A percentile compares a stretch with the other conserved stretches of the same genome.
These are phyloP conservation scores for Marasmarcha lunaedactyla DNA, from an alignment of 2,888 invertebrate species.

Conservation along the genomic window DNA sequence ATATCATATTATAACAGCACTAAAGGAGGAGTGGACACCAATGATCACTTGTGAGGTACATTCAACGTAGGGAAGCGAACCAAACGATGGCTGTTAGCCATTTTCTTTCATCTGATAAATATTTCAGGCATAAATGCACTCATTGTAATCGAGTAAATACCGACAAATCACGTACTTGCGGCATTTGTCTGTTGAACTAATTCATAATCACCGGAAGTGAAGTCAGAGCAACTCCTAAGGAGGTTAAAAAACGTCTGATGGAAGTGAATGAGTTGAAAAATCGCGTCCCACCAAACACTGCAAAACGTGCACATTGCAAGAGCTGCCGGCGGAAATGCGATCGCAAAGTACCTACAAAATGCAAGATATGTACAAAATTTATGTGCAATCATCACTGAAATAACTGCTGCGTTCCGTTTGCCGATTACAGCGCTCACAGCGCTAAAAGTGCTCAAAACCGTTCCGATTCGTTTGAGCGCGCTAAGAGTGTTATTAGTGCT, in stretches of 20 bases:
- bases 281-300: neutral
- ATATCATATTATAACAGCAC: too few relatives aligned
- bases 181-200: slow-evolving; percentile 11
- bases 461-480: too few relatives aligned
- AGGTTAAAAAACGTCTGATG: neutral
- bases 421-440: too few relatives aligned
- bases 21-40: too few relatives aligned
- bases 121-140: slow-evolving; percentile 13
- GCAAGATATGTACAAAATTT: slow-evolving; percentile 8
- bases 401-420: too few relatives aligned
- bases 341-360: slow-evolving; percentile 12
- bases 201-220: slow-evolving; percentile 11
- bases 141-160: slow-evolving; percentile 11
- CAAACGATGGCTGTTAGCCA: too few relatives aligned
- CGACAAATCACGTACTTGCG: slow-evolving; percentile 8
- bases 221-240: neutral
- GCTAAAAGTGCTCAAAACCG: too few relatives aligned
- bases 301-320: slow-evolving; percentile 1
- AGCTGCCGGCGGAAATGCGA: slow-evolving; percentile 3
- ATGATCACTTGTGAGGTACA: too few relatives aligned
- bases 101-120: too few relatives aligned
- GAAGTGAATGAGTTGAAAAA: neutral
- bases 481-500: too few relatives aligned
- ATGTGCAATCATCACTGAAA: slow-evolving; percentile 11
- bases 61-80: too few relatives aligned